phyloP scores from a whole-genome alignment of 2,888 invertebrate species.

The Amphipoea oculea region DNA sequence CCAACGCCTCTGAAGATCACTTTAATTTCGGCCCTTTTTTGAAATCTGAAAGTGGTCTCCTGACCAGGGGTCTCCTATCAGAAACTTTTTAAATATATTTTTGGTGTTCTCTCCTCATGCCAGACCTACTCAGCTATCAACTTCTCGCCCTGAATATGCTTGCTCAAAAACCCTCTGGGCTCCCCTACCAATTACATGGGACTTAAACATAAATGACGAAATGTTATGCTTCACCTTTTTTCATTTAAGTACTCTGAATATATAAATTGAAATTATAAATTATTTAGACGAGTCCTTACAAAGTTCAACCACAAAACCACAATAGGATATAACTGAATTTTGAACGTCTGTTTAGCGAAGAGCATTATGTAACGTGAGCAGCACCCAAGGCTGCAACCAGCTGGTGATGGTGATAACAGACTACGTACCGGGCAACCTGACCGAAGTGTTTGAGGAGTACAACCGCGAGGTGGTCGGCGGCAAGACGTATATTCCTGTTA shows the following conservation, averaged over 20 bases:
- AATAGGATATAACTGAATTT: neutral
- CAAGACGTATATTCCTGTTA: slow-evolving; percentile 93
- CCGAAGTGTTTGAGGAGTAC: slow-evolving; percentile 95
- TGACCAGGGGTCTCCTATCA: too few species aligned
- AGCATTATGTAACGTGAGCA: slow-evolving; percentile 79
- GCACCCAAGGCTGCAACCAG: slow-evolving; percentile 95
- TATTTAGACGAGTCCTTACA: neutral
- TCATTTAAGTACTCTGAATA: neutral
- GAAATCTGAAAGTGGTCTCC: too few species aligned
- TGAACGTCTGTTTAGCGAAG: slow-evolving; percentile 73
- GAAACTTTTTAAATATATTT: too few species aligned
- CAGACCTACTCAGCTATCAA: too few species aligned
- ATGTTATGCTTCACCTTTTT: neutral
- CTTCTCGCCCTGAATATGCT: too few species aligned
- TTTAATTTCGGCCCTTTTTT: too few species aligned
- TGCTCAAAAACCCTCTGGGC: too few species aligned
- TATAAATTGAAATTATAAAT: neutral
- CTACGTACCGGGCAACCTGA: slow-evolving; percentile 96
- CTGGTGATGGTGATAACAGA: slow-evolving; percentile 99
- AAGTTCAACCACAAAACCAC: neutral
- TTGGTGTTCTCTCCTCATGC: too few species aligned
- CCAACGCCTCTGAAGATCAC: too few species aligned
- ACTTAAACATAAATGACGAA: neutral
- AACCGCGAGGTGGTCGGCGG: slow-evolving; percentile 93
- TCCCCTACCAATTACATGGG: too few species aligned